Evolutionary conservation across 2,797 vertebrate species (phyloP).

Genomic region (Dallia pectoralis): DNA sequence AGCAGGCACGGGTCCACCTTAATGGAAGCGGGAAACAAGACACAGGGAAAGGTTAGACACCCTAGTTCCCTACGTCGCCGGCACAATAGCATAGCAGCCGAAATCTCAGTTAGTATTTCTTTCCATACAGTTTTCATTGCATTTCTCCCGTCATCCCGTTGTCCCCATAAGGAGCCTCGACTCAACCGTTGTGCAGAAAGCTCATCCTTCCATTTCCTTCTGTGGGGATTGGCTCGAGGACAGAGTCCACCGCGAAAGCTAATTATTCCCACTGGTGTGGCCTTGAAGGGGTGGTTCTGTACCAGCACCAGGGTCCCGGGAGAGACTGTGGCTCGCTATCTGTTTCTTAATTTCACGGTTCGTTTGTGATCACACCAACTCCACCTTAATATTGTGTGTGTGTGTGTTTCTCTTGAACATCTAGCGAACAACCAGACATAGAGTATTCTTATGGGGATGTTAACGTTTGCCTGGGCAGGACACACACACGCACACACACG

Average conservation of each 20-base stretch:
- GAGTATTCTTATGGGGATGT: conserved; percentile 4
- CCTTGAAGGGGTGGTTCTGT: background rate
- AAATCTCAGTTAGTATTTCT: too few relatives aligned
- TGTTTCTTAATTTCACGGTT: conserved; percentile 36
- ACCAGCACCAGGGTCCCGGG: conserved; percentile 5
- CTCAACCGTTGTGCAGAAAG: background rate
- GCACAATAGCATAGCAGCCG: too few relatives aligned
- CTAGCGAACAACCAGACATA: conserved; percentile 16
- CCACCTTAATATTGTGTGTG: background rate
- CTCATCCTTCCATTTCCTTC: background rate
- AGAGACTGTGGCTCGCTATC: conserved; percentile 17
- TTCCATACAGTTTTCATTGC: background rate
- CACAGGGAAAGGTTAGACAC: too few relatives aligned
- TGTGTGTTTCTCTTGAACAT: background rate
- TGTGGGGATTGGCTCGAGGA: conserved; percentile 5
- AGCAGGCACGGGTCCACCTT: too few relatives aligned
- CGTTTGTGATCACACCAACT: conserved; percentile 28
- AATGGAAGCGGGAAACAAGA: too few relatives aligned
- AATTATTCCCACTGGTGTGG: conserved; percentile 7
- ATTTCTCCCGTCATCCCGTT: background rate
- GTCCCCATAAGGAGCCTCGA: background rate
- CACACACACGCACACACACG: background rate
- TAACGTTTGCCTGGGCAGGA: background rate
- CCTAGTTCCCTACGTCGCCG: too few relatives aligned
- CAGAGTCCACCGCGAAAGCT: background rate